Base-by-base conservation (phyloP, 2,113 vertebrate genomes). In the Ophthalmolycus amberensis region DNA sequence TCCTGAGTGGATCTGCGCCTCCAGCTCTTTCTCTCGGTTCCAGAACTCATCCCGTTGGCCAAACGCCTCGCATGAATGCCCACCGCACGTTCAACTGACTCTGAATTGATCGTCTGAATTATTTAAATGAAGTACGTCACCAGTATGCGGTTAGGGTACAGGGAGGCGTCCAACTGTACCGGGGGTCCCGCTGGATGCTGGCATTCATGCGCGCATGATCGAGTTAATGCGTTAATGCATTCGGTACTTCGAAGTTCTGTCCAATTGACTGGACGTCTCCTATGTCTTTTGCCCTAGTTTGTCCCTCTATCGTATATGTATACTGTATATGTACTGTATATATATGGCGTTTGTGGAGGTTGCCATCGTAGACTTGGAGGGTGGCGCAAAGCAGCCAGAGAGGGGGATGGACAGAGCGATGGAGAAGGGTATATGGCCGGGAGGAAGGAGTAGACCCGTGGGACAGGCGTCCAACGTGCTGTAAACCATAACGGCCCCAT, bases 401-500 rank as follows among this genome's bases (percentile, higher is more conserved):
- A 68, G 80, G 82, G 76, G 83, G 89, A 54, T 77, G 84, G 85
- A 82, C 32, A 12, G 58, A 67, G 32, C 66, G 63, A 86, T 69
- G 68, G 58, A 75, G 67, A 18, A 8, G 69, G 77, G 58, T 65
- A 73, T 67, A 70, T 78, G 76, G 56, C 76, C 27, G 0, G 59
- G 68, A 80, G 86, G 64, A 87, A 40, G 9, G 80, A 91, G 83
- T 50, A 82, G 82, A 72, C 92, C 90, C 91, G 25, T 63, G 91
- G 92, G 94, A 94, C 77, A 10, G 22, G 16, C 69, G 85, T 82
- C 84, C 82, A 65, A 67, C 80, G 76, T 86, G 91, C 85, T 77
- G 83, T 91, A 93, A 93, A 93, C 89, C 81, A 75, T 89, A 92
- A 93, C 80, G 67, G 64, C 89, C 89, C 77, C 82, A 89, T 90